Base-by-base conservation (phyloP, 2,113 vertebrate genomes). In the Erythrocebus patas region DNA sequence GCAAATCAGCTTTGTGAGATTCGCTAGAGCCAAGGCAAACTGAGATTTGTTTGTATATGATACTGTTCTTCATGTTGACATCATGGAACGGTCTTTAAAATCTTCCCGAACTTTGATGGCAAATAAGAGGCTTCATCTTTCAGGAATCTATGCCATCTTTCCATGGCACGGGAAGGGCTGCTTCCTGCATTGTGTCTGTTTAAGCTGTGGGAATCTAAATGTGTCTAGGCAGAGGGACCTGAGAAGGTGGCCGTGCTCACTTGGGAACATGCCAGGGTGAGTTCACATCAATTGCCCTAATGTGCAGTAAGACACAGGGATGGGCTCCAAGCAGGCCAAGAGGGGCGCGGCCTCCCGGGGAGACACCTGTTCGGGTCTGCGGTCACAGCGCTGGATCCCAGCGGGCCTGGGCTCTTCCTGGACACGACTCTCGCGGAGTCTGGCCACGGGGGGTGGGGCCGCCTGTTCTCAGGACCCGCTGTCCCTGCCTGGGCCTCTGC, bases 101-200 rank as follows among this genome's bases (percentile, higher is more conserved):
- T 94, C 91, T 94, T 23, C 87, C 83, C 55, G 5, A n/a, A 40
- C 55, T 66, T 14, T 20, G 38, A 40, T 4, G n/a, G 72, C 68
- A 52, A 57, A 48, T 6, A 6, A 72, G 32, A 43, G 48, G 22
- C 14, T 40, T 20, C 18, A 73, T 6, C 25, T 48, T 30, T 76
- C n/a, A 16, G n/a, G 30, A 23, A 38, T 1, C 3, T 6, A 0
- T 5, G 5, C 23, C 12, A 0, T 22, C 25, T 17, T n/a, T 17
- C 57, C 16, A 22, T 0, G 4, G 25, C 0, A 6, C 0, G 9
- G 45, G 43, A 0, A 6, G 1, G 1, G 32, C 38, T 10, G 40
- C 45, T 27, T 38, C 32, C 27, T 25, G 9, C 16, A 3, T 43
- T 18, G 0, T 4, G 23, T 16, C 5, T 1, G 0, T 16, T 16